Base-by-base conservation (phyloP, 2,113 vertebrate genomes). In the human (Homo sapiens) region DNA sequence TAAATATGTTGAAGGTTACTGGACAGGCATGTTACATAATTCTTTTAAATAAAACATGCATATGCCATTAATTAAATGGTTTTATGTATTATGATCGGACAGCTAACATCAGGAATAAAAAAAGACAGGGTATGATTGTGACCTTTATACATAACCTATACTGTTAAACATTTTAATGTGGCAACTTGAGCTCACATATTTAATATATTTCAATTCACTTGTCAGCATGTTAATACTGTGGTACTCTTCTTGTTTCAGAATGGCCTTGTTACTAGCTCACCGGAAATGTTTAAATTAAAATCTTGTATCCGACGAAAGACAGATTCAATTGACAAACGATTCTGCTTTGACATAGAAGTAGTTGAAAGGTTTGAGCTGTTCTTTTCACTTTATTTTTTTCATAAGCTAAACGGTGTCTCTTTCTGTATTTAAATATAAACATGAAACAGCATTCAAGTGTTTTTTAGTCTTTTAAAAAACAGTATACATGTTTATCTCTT, bases 291-390 rank as follows among this genome's bases (percentile, higher is more conserved):
- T 98, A 99, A 99, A 97, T 98, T 99, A 92, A 99, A 99, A 98
- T 99, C 99, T 80, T 99, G 99, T 97, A 99, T 99, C 96, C 99
- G 99, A 40, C 98, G 99, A 97, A 99, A 99, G 98, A 99, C 99
- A 0, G 99, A 99, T 98, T 99, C 99, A 81, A 99, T 99, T 96
- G 99, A 99, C 98, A 99, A 99, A 87, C 99, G 99, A 38, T 99
- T 99, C 99, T 99, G 99, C 98, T 99, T 99, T 0, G 99, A 99
- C 98, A 99, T 99, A 40, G 99, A 99, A 99, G 99, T 99, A 20
- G 98, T 99, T 55, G 99, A 99, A 98, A 99, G 99, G 99, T 99
- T 97, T 99, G 99, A 73, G 8, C 59, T 95, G 96, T 81, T 59
- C 45, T 94, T 96, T 96, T 94, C 20, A 0, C 0, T 93, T 96